These are phyloP conservation scores for Pandion haliaetus DNA, from an alignment of 2,113 vertebrate genomes.

Conservation along the genomic window DNA sequence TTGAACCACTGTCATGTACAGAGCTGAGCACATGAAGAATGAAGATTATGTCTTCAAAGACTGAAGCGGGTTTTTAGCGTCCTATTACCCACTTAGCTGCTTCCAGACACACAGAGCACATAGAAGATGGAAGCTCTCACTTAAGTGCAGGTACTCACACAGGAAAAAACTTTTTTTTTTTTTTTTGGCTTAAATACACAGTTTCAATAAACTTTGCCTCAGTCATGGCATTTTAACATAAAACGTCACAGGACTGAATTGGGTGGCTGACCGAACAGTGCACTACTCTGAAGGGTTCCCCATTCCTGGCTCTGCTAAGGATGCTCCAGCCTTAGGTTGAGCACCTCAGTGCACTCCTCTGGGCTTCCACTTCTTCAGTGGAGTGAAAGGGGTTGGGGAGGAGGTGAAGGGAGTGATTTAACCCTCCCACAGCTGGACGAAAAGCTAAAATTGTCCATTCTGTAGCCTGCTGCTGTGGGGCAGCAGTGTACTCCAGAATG, in stretches of 20 bases:
- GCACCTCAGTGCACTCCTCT: background rate
- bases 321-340: background rate
- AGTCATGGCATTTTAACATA: background rate
- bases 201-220: background rate
- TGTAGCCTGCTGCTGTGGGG: background rate
- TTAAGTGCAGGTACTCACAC: background rate
- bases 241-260: background rate
- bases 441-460: background rate
- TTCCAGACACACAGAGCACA: background rate
- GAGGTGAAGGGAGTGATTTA: background rate
- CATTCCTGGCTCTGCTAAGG: fast-evolving
- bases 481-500: background rate
- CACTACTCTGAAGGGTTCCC: background rate
- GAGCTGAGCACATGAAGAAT: background rate
- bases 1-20: background rate
- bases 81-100: background rate
- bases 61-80: background rate
- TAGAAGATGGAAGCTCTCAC: background rate
- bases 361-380: background rate
- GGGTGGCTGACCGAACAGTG: background rate
- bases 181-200: background rate
- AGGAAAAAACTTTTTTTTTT: background rate
- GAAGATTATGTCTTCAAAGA: background rate
- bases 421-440: background rate
- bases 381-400: background rate